Percentiles rank a stretch among this genome's conserved stretches.
Evolutionary conservation across 1,140 invertebrate species (phyloP).

Genomic region (Halictus rubicundus): DNA sequence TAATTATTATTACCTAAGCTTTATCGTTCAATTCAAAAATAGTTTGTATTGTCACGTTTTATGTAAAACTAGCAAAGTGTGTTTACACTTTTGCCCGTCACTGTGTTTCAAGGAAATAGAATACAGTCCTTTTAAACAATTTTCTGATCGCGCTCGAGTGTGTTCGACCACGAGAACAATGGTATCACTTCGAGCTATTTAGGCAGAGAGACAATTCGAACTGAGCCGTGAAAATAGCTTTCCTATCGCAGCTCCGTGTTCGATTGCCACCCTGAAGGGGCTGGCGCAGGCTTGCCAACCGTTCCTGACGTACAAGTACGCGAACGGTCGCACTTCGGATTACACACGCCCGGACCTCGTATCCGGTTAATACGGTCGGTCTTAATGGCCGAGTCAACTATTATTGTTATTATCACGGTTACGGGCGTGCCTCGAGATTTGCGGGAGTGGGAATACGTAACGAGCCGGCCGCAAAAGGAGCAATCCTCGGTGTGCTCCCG

Average conservation of each 20-base stretch:
- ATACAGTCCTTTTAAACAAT: no score
- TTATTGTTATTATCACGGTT: conserved; percentile 51
- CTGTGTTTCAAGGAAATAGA: no score
- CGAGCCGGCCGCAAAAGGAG: neutral
- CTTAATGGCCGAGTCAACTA: conserved; percentile 37
- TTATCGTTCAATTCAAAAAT: no score
- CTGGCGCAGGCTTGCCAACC: neutral
- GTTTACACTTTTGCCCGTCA: no score
- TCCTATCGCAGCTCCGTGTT: neutral
- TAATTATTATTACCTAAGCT: no score
- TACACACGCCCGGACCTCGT: conserved; percentile 17
- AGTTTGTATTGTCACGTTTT: no score
- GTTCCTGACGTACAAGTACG: conserved; percentile 27
- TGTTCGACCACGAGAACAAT: no score
- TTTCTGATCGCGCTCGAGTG: no score
- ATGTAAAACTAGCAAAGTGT: no score
- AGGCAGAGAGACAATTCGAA: neutral
- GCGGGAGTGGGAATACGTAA: conserved; percentile 16
- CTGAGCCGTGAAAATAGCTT: neutral
- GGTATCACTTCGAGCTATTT: no score
- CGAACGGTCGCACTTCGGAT: conserved; percentile 28
- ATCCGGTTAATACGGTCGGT: conserved; percentile 38
- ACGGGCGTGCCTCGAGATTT: conserved; percentile 29
- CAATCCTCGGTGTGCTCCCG: neutral
- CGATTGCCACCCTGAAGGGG: neutral